Evolutionary conservation across 2,888 invertebrate species (phyloP).

Genomic region (Coleophora deauratella): DNA sequence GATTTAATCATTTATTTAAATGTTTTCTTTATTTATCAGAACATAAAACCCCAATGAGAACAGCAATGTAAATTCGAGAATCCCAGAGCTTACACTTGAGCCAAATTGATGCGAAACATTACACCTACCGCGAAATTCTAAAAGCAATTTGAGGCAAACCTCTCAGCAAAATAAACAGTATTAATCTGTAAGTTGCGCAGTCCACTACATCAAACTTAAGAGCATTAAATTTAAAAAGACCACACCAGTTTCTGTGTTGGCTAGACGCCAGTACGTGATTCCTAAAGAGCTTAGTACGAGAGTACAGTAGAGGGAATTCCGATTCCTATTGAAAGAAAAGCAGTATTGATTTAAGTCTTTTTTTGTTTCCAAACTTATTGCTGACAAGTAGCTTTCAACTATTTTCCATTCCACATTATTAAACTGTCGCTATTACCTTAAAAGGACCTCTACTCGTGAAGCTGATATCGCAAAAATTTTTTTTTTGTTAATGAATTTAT

Average conservation of each 20-base stretch:
- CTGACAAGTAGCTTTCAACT: no score
- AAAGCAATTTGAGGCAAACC: constrained; percentile 51
- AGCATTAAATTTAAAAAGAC: constrained; percentile 60
- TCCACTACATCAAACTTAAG: constrained; percentile 62
- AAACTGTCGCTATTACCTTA: no score
- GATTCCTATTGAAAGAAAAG: constrained; percentile 9
- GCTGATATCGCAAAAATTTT: no score
- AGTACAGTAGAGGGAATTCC: constrained; percentile 28
- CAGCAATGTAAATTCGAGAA: neutral
- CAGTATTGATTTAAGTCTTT: no score
- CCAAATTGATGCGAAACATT: constrained; percentile 6
- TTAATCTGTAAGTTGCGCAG: constrained; percentile 51
- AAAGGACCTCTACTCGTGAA: no score
- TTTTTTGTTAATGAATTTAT: no score
- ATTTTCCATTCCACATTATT: no score
- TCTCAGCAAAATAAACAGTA: constrained; percentile 56
- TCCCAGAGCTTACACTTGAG: neutral
- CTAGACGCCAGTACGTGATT: constrained; percentile 41
- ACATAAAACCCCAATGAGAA: neutral
- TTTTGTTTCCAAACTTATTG: no score
- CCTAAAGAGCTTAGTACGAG: constrained; percentile 23
- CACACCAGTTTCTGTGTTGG: constrained; percentile 38
- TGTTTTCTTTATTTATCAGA: no score
- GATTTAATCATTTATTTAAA: no score
- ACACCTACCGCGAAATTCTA: constrained; percentile 18